Evolutionary conservation across 1,140 invertebrate genomes (phyloP), one percentile per base, ranked within the genome.

Genomic region (Stegodyphus dumicola): DNA sequence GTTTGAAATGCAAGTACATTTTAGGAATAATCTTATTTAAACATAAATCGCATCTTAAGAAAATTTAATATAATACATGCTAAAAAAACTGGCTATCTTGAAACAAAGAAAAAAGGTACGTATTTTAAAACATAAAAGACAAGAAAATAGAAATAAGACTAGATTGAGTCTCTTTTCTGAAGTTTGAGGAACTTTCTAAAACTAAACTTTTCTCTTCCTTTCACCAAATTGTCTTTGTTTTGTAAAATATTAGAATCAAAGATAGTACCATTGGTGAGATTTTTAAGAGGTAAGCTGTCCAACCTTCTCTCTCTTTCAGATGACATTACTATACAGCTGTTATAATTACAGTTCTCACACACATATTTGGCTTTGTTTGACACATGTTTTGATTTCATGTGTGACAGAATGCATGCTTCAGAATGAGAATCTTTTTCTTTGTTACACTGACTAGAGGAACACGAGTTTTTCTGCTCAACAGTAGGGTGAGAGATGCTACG

Each of bases 91-190:
- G 33, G 33, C 33, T 3, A 33, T 33, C 33, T 33, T 33, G 33
- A 33, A 33, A 33, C 33, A 33, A 33, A 33, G 33, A 33, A 33
- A 33, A 33, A 33, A 33, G 33, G 33, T 3, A 33, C 3, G 33
- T 33, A 33, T 33, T 33, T 33, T 33, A 33, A 33, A 33, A 33
- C 33, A 33, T 33, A 33, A 33, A 33, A 33, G 33, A 33, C 33
- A 33, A 33, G 11, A 18, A 69, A 54, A 18, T 48, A 79, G 60
- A 70, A 54, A n/a, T 9, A 64, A 73, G 79, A 87, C 79, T 87
- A 87, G 78, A 87, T 77, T 67, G 86, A 87, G 77, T 87, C 79
- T 52, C 74, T 87, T 73, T 81, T 87, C 60, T 83, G 65, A 54
- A 87, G 77, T 65, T 77, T 87, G 60, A 87, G 66, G 49, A 81